Evolutionary conservation across 2,888 invertebrate species (phyloP).

Genomic region (Pammene fasciana): DNA sequence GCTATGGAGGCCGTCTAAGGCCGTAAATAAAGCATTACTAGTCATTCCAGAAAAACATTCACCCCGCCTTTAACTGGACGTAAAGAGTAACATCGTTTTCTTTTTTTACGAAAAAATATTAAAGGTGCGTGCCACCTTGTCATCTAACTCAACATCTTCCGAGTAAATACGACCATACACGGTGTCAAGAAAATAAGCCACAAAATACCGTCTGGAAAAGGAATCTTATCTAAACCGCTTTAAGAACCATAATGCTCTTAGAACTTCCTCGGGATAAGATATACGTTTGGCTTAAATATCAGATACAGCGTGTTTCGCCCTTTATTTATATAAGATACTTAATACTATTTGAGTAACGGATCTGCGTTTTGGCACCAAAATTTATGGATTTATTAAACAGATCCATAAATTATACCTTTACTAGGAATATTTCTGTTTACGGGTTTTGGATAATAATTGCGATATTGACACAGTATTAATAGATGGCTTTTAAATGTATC

Average conservation of each 20-base stretch:
- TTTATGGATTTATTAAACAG: constrained; percentile 21
- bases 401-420: too few relatives aligned
- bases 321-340: constrained; percentile 35
- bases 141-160: constrained; percentile 1
- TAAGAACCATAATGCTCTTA: constrained; percentile 49
- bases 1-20: too few relatives aligned
- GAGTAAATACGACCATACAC: constrained; percentile 27
- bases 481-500: too few relatives aligned
- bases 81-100: not conserved
- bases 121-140: constrained; percentile 15
- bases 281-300: constrained; percentile 40
- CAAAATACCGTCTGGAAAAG: constrained; percentile 1
- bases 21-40: too few relatives aligned
- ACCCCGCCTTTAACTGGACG: not conserved
- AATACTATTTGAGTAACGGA: constrained; percentile 35
- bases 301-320: constrained; percentile 14
- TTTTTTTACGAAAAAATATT: constrained; percentile 11
- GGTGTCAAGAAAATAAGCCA: constrained; percentile 1
- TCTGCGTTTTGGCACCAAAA: constrained; percentile 12
- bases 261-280: constrained; percentile 46
- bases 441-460: too few relatives aligned
- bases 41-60: too few relatives aligned
- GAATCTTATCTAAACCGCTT: constrained; percentile 45
- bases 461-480: too few relatives aligned
- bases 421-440: constrained; percentile 1